Base-by-base conservation (phyloP, 2,797 vertebrate species). In the Semotilus atromaculatus region DNA sequence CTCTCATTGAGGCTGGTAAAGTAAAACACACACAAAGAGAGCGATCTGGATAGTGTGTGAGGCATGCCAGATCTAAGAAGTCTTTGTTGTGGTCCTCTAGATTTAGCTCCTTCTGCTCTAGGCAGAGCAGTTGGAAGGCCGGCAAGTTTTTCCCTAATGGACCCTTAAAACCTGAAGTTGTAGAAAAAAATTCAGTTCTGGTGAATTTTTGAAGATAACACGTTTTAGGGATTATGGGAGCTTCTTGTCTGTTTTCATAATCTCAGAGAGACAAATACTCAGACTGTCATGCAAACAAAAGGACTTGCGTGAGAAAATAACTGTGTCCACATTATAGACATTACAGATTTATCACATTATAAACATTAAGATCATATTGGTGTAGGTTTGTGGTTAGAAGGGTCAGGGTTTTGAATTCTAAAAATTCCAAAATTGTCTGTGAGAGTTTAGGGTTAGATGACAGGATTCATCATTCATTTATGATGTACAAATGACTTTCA, bases 401-500 rank as follows among this genome's bases (percentile, higher is more conserved):
- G 11, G 14, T 70, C 36, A 40, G 40, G 6, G 14, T 26, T 72
- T 45, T 40, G 38, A 43, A 40, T 26, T 23, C 5, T 16, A 43
- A 43, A 38, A 43, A n/a, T 26, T 14, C 10, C 5, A 43, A 71
- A 40, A 68, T 19, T n/a, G 10, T 40, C 67, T 40, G 34, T 11
- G 19, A 68, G 8, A 10, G 66, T 66, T 68, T 68, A 29, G 40
- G 21, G 68, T 43, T 43, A 21, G 23, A 70, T 21, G 40, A 29
- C 16, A 26, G 8, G n/a, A 66, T 80, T 48, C 77, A 48, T 79
- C 31, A 34, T 36, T 80, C 45, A 26, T 13, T 36, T 80, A 36
- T 19, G 45, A 51, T 48, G 38, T 40, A 43, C 51, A 81, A 81
- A 72, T 29, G 3, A 10, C 38, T 82, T 81, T 58, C 34, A 40